Base-by-base conservation (phyloP, 2,888 invertebrate species). In the Thyatira batis region DNA sequence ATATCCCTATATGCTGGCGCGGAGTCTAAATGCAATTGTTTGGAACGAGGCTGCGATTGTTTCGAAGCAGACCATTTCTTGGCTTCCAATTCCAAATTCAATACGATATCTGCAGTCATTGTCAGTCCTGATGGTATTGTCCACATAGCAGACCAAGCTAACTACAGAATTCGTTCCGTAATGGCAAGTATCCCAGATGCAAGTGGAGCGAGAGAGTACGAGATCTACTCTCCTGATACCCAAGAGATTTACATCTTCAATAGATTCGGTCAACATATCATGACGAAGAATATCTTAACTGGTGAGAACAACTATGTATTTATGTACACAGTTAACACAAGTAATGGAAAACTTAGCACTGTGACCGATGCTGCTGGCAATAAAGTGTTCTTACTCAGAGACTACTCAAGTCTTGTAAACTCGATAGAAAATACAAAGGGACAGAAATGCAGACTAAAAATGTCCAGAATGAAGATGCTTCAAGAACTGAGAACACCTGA, bases 171-270 rank as follows among this genome's bases (percentile, higher is more conserved):
- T 51, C 93, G 97, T 44, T 97, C 97, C 0, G 97, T 97, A 0
- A 97, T 96, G 94, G 96, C 97, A 0, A 97, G 97, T 71, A 97
- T 97, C 57, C 97, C 97, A 0, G 97, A 97, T 65, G 96, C 97
- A 0, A 96, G 96, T 69, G 94, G 95, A 0, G 94, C 96, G 0
- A 92, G 97, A 45, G 97, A 97, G 77, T 99, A 98, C 80, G 97
- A 98, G 82, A 98, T 99, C 54, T 97, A 97, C 73, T 97, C 98
- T 0, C 97, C 98, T 0, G 98, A 98, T 71, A 97, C 98, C 2
- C 98, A 98, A 84, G 99, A 99, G 84, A 96, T 97, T 58, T 98
- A 98, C 74, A 95, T 98, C 21, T 98, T 98, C 89, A 98, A 98
- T 74, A 93, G 97, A 66, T 98, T 98, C 77, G 99, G 99, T 0